Evolutionary conservation across 2,888 invertebrate genomes (phyloP).

Genomic region (Cheilosia vernalis): DNA sequence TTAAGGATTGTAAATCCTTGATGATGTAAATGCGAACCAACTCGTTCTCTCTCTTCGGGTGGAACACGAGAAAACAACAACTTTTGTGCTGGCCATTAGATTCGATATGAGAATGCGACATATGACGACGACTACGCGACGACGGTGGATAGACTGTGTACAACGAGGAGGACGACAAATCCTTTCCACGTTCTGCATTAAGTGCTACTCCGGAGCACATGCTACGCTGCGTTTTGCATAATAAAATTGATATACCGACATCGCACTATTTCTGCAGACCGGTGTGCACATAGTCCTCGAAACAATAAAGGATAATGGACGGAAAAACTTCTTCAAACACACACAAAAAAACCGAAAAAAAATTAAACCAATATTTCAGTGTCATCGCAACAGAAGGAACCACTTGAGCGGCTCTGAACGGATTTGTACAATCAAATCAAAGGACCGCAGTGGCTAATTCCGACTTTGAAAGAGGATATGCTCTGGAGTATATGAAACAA

Average conservation of each 20-base stretch:
- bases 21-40: constrained; percentile 70
- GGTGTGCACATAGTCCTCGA: constrained; percentile 23
- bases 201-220: constrained; percentile 71
- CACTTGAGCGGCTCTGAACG: constrained; percentile 41
- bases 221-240: constrained; percentile 74
- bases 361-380: constrained; percentile 59
- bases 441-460: constrained; percentile 69
- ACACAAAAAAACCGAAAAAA: not conserved
- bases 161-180: constrained; percentile 49
- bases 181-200: constrained; percentile 70
- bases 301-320: constrained; percentile 71
- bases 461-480: constrained; percentile 62
- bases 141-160: constrained; percentile 9
- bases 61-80: constrained; percentile 63
- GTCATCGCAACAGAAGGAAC: constrained; percentile 61
- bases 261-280: constrained; percentile 71
- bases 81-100: constrained; percentile 71
- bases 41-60: not conserved
- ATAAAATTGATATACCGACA: constrained; percentile 74
- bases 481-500: constrained; percentile 28
- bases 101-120: constrained; percentile 74
- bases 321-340: constrained; percentile 15
- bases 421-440: constrained; percentile 45
- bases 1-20: constrained; percentile 75
- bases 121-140: constrained; percentile 56